Percentiles rank a stretch among this genome's conserved stretches.
Evolutionary conservation across 2,113 vertebrate species (phyloP).

Genomic region (Grammomys dolichurus): DNA sequence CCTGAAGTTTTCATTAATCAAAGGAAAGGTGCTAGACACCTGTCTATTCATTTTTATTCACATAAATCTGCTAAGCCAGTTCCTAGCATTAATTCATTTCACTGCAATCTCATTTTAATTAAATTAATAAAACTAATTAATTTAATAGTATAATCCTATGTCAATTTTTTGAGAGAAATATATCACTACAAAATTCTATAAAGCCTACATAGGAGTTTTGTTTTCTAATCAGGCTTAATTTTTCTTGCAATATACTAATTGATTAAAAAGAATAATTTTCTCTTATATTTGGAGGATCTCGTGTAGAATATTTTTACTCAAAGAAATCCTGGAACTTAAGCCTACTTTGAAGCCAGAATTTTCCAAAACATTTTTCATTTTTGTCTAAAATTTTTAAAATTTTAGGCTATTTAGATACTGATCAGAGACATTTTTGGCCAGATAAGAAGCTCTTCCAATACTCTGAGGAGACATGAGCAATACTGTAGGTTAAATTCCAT

Average conservation of each 20-base stretch:
- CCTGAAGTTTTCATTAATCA: neutral
- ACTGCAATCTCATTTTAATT: constrained; percentile 20
- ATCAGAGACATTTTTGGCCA: constrained; percentile 21
- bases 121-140: neutral
- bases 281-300: neutral
- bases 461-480: neutral
- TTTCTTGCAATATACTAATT: neutral
- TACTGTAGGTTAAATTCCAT: constrained; percentile 20
- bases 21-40: neutral
- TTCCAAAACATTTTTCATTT: neutral
- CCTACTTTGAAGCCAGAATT: neutral
- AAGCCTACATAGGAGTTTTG: neutral
- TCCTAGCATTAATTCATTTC: neutral
- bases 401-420: neutral
- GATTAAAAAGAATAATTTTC: neutral
- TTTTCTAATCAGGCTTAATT: neutral
- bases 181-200: neutral
- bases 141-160: neutral
- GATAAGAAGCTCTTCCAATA: constrained; percentile 16
- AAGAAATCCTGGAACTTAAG: constrained; percentile 21
- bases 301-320: neutral
- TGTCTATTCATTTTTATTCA: neutral
- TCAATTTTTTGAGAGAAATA: constrained; percentile 16
- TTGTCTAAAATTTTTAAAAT: neutral
- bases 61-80: neutral